These are phyloP conservation scores for Nymphalis urticae DNA, from an alignment of 2,888 invertebrate genomes.

Conservation along the genomic window DNA sequence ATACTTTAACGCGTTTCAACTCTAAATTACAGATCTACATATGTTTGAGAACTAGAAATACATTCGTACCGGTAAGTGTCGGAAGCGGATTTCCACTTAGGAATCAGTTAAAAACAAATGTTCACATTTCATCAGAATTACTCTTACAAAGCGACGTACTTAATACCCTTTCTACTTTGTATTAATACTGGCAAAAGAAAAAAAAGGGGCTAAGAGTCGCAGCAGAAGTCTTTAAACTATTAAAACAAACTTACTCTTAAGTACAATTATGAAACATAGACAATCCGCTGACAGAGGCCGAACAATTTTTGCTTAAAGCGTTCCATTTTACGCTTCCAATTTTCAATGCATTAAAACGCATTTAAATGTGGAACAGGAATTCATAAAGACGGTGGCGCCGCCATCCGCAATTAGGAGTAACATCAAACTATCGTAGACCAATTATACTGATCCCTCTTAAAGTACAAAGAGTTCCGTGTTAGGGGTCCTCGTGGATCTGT, in stretches of 20 bases:
- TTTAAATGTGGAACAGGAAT: conserved; percentile 50
- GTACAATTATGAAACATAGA: conserved; percentile 41
- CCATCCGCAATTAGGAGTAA: conserved; percentile 46
- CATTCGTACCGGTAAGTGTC: conserved; percentile 24
- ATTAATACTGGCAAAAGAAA: conserved; percentile 36
- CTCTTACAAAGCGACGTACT: conserved; percentile 37
- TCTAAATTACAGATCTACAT: conserved; percentile 3
- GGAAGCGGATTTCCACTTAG: conserved; percentile 33
- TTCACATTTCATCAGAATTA: conserved; percentile 33
- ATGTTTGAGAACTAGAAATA: conserved; percentile 16
- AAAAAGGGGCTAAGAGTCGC: conserved; percentile 36
- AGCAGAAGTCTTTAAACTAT: conserved; percentile 39
- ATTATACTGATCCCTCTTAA: conserved; percentile 40
- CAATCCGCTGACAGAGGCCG: conserved; percentile 37
- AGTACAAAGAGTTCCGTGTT: conserved; percentile 41
- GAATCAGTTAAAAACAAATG: conserved; percentile 39
- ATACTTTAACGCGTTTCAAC: background rate
- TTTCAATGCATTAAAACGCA: conserved; percentile 46
- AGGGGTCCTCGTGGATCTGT: conserved; percentile 40
- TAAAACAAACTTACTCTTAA: conserved; percentile 40
- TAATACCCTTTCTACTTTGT: conserved; percentile 35
- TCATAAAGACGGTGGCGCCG: conserved; percentile 47
- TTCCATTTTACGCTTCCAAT: conserved; percentile 41
- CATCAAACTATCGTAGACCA: conserved; percentile 47
- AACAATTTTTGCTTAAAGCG: conserved; percentile 39